phyloP scores from a whole-genome alignment of 2,797 vertebrate species.

The Leptoclinus maculatus region DNA sequence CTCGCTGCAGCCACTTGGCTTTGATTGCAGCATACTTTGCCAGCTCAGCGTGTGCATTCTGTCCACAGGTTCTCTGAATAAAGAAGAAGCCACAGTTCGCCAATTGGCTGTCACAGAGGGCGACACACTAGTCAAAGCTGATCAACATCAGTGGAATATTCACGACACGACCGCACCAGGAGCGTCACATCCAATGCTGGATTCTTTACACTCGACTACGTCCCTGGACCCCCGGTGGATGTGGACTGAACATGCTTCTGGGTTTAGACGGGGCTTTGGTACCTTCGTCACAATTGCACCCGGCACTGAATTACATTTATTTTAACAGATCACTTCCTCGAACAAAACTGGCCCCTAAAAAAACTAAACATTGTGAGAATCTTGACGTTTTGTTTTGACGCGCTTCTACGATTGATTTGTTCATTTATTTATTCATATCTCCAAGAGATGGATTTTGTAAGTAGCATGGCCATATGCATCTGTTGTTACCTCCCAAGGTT shows the following conservation, averaged over 20 bases:
- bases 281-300: not conserved
- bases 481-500: not conserved
- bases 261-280: not conserved
- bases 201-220: not conserved
- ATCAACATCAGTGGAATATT: conserved; percentile 47
- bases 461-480: not conserved
- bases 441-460: not conserved
- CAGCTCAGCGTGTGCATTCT: conserved; percentile 20
- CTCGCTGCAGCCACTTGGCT: conserved; percentile 12
- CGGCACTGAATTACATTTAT: not conserved
- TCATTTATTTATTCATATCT: conserved; percentile 15
- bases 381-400: conserved; percentile 11
- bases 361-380: not conserved
- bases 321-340: conserved; percentile 16
- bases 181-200: not conserved
- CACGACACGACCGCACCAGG: conserved; percentile 3
- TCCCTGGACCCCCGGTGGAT: not conserved
- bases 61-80: conserved; percentile 38
- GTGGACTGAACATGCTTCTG: not conserved
- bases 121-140: conserved; percentile 27
- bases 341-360: conserved; percentile 10
- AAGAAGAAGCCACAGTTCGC: conserved; percentile 32
- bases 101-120: conserved; percentile 40
- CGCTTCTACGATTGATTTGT: conserved; percentile 13
- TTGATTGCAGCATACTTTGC: conserved; percentile 27